Evolutionary conservation across 2,113 vertebrate genomes (phyloP), one percentile per base, ranked within the genome.

Genomic region (Aviceda subcristata): DNA sequence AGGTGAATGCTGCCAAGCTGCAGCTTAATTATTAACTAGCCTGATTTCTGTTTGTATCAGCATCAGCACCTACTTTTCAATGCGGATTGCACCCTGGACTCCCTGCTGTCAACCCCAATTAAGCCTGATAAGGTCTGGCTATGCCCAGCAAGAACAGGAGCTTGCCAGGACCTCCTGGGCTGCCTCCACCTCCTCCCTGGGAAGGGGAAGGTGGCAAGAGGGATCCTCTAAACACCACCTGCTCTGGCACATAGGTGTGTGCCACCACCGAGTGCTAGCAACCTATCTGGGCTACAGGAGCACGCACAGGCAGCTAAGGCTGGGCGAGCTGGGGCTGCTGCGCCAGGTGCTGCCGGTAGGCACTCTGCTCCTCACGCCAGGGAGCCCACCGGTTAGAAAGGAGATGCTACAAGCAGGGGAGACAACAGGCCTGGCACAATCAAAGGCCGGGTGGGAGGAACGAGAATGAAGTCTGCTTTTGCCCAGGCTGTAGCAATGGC

Each of bases 1-100:
- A 97, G 94, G 96, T 97, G 94, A 97, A 93, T 17, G 77, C 71
- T 95, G 94, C 92, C 94, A 93, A 97, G 66, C 30, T 75, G 64
- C 72, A 89, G 91, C 83, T 98, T 95, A 97, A 97, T 97, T 94
- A 97, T 96, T 97, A 97, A 97, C 87, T 79, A 98, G 71, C 60
- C 82, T 86, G 92, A 92, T 94, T 97, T 94, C 92, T 94, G 83
- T 97, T 95, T 94, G 77, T 90, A 96, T 95, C 94, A 96, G 94
- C 94, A 96, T 90, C 95, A 87, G 77, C 74, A 91, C 74, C 86
- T 89, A 51, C 80, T 92, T 92, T 76, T 91, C 92, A 88, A 94
- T 77, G 87, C 1, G 10, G 94, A 91, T 76, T 92, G 91, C 67
- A 96, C 94, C 94, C 82, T 91, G 57, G 90, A 94, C 94, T 95